phyloP scores from a whole-genome alignment of 2,888 invertebrate species.

The Griposia aprilina region DNA sequence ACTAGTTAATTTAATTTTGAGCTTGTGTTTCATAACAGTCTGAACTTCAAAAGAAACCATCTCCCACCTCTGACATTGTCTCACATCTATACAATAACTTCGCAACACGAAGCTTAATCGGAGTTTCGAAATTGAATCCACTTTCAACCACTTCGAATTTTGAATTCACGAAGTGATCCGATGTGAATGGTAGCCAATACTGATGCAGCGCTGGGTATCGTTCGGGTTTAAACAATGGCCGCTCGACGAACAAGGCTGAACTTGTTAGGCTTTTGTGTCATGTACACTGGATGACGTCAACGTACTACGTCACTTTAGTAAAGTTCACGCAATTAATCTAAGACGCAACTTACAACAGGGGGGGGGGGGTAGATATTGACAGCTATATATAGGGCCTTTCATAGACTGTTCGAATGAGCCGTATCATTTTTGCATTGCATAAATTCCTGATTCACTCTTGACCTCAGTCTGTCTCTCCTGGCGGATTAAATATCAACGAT shows the following conservation, averaged over 20 bases:
- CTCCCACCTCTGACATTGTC: not conserved
- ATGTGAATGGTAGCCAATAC: constrained; percentile 39
- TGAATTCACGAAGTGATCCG: constrained; percentile 40
- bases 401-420: not conserved
- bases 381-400: not conserved
- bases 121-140: constrained; percentile 31
- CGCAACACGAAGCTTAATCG: not conserved
- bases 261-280: constrained; percentile 40
- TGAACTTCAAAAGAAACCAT: not conserved
- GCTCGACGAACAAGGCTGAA: constrained; percentile 13
- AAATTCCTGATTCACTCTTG: not conserved
- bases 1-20: not conserved
- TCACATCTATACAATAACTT: constrained; percentile 2
- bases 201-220: constrained; percentile 14
- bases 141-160: constrained; percentile 30
- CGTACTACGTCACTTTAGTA: constrained; percentile 26
- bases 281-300: constrained; percentile 21
- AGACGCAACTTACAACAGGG: constrained; percentile 5
- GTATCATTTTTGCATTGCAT: not conserved
- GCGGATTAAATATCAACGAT: too few relatives aligned
- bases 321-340: constrained; percentile 28
- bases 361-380: not conserved
- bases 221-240: constrained; percentile 38
- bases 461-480: not conserved
- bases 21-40: not conserved